Conservation (phyloP, 1,140 invertebrate genomes). For the Papilio glaucus region DNA sequence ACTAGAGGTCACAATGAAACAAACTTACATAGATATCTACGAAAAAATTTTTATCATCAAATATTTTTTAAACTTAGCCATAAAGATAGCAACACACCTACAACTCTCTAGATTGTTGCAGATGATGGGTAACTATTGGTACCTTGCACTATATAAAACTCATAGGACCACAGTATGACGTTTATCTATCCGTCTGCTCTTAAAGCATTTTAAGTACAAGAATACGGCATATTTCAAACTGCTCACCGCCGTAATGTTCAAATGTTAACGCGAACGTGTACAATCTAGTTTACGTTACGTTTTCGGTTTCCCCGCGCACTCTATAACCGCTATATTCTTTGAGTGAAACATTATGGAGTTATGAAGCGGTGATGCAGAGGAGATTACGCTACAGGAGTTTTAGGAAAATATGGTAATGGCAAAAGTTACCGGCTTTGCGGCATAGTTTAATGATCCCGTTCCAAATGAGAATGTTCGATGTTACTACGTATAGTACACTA, state of each 20-base stretch:
- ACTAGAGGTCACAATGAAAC: too few species aligned
- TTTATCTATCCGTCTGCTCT: too few species aligned
- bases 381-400: conserved; percentile 6
- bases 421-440: conserved; percentile 9
- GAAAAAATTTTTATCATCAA: too few species aligned
- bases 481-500: too few species aligned
- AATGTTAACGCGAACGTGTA: background rate
- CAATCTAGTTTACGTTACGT: background rate
- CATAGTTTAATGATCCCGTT: conserved; percentile 3
- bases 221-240: background rate
- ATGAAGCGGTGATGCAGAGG: conserved; percentile 3
- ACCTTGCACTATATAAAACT: too few species aligned
- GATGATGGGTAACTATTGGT: too few species aligned
- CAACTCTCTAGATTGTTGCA: too few species aligned
- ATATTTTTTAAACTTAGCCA: too few species aligned
- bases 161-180: too few species aligned
- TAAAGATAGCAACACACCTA: too few species aligned
- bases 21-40: too few species aligned
- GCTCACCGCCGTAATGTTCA: background rate
- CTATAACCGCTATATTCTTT: background rate
- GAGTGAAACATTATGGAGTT: background rate
- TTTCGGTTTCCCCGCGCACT: too few species aligned
- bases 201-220: background rate
- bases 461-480: background rate
- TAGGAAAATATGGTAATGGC: conserved; percentile 20